These are phyloP conservation scores for Megalops atlanticus DNA, from an alignment of 2,113 vertebrate species.

Conservation along the genomic window DNA sequence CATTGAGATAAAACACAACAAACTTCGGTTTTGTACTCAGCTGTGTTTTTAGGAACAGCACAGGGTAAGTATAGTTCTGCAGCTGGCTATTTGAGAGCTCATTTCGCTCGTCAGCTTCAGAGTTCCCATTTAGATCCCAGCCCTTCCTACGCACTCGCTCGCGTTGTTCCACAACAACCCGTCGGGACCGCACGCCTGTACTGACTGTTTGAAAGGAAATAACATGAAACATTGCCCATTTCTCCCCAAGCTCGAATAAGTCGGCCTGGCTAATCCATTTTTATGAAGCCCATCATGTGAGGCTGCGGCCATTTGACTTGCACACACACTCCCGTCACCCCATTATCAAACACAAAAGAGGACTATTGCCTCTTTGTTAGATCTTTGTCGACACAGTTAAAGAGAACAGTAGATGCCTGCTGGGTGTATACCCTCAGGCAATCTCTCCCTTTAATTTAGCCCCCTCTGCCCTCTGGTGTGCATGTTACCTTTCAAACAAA, in stretches of 20 bases:
- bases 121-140: not conserved
- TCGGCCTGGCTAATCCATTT: not conserved
- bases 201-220: not conserved
- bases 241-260: not conserved
- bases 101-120: not conserved
- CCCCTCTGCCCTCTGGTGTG: slow-evolving; percentile 67
- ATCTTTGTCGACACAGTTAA: slow-evolving; percentile 67
- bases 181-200: not conserved
- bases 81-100: not conserved
- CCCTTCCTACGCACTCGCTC: too few species aligned
- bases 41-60: not conserved
- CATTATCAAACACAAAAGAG: slow-evolving; percentile 43
- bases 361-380: slow-evolving; percentile 64
- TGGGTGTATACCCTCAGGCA: slow-evolving; percentile 71
- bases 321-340: not conserved
- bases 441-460: slow-evolving; percentile 66
- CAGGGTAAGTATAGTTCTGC: not conserved
- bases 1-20: not conserved
- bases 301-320: slow-evolving; percentile 1
- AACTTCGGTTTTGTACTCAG: not conserved
- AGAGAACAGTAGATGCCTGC: slow-evolving; percentile 73
- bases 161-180: too few species aligned
- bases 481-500: slow-evolving; percentile 78
- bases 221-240: not conserved
- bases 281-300: not conserved